phyloP scores from a whole-genome alignment of 2,113 vertebrate genomes.

The Catharus bicknelli region DNA sequence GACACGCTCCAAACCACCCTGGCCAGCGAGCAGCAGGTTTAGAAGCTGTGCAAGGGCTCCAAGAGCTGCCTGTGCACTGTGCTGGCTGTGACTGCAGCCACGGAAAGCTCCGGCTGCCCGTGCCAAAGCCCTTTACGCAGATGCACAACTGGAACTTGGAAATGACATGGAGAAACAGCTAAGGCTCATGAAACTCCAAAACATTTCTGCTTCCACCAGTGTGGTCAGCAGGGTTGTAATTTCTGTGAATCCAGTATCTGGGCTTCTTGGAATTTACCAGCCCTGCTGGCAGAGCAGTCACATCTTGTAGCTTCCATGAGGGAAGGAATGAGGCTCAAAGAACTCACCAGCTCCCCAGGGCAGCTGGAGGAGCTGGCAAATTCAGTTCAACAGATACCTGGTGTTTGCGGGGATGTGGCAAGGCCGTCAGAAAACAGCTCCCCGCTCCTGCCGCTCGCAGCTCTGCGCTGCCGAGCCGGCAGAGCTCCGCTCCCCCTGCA shows the following conservation, averaged over 20 bases:
- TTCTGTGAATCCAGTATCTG: conserved; percentile 49
- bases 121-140: conserved; percentile 42
- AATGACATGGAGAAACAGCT: conserved; percentile 19
- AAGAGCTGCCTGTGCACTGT: background rate
- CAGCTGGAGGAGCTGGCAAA: conserved; percentile 20
- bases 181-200: conserved; percentile 24
- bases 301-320: background rate
- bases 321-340: conserved; percentile 25
- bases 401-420: conserved; percentile 17
- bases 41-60: background rate
- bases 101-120: background rate
- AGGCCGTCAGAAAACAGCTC: background rate
- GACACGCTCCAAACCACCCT: background rate
- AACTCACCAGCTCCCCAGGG: conserved; percentile 31
- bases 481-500: background rate
- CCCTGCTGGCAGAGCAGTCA: conserved; percentile 11
- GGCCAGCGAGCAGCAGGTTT: background rate
- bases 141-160: conserved; percentile 8
- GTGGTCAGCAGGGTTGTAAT: conserved; percentile 43
- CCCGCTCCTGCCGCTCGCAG: background rate
- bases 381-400: conserved; percentile 25
- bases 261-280: conserved; percentile 54
- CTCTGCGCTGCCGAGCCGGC: background rate
- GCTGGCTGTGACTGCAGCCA: conserved; percentile 3
- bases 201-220: conserved; percentile 4